These are phyloP conservation scores for Atrichornis clamosus DNA, from an alignment of 2,113 vertebrate species.

Conservation along the genomic window DNA sequence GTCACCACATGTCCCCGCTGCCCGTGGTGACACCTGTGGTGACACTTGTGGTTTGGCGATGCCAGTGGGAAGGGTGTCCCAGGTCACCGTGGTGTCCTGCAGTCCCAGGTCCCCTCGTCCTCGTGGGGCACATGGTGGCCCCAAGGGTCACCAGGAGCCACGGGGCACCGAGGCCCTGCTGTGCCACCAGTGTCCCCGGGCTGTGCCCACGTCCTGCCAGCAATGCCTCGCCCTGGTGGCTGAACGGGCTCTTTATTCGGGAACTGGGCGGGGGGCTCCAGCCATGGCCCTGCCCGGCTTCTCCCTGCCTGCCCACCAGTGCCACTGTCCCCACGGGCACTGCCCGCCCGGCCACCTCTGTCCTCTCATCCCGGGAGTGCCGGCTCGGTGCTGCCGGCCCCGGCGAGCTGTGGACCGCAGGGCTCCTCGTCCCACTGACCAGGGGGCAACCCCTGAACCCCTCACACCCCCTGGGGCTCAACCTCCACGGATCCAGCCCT, in stretches of 20 bases:
- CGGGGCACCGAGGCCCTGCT: accelerated
- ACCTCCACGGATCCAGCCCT: accelerated
- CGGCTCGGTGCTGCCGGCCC: accelerated
- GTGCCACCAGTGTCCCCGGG: not conserved
- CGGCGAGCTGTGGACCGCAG: accelerated
- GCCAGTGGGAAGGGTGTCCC: not conserved
- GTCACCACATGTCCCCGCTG: accelerated
- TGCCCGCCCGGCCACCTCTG: not conserved
- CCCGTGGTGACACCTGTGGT: not conserved
- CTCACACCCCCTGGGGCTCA: not conserved
- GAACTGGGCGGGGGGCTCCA: accelerated
- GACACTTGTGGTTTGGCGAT: not conserved
- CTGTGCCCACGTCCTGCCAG: not conserved
- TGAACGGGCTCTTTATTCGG: not conserved
- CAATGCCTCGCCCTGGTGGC: accelerated
- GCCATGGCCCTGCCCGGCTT: not conserved
- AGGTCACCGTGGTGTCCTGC: accelerated
- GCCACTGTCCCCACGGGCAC: not conserved
- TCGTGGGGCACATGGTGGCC: not conserved
- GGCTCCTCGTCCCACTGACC: not conserved
- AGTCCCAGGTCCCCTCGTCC: not conserved
- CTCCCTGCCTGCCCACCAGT: accelerated
- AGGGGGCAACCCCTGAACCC: accelerated
- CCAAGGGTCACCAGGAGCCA: not conserved
- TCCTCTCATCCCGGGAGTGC: not conserved